A percentile compares a stretch with the other conserved stretches of the same genome.
These are phyloP conservation scores for Champsocephalus gunnari DNA, from an alignment of 2,797 vertebrate genomes.

Conservation along the genomic window DNA sequence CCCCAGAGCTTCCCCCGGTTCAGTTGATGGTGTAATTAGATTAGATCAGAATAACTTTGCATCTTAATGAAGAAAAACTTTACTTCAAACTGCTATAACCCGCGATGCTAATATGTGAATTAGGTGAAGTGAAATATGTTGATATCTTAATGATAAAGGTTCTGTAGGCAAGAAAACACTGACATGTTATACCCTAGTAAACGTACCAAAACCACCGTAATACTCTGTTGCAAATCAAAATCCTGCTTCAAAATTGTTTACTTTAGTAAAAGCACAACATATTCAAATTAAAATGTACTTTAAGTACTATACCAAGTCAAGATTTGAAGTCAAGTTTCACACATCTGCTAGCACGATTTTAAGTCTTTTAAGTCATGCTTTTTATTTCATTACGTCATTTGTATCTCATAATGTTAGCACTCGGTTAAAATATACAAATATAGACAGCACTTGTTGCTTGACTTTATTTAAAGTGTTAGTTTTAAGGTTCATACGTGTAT, in stretches of 20 bases:
- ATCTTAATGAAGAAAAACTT: slow-evolving; percentile 48
- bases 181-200: neutral
- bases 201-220: neutral
- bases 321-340: too few relatives aligned
- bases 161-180: neutral
- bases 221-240: too few relatives aligned
- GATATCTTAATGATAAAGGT: neutral
- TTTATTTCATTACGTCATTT: neutral
- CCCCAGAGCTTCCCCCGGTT: slow-evolving; percentile 5
- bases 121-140: slow-evolving; percentile 8
- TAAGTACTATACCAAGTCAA: too few relatives aligned
- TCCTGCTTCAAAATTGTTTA: too few relatives aligned
- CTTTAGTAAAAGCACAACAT: too few relatives aligned
- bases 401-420: neutral
- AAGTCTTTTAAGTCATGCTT: neutral
- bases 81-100: slow-evolving; percentile 13
- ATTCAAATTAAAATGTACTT: too few relatives aligned
- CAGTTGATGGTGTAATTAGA: slow-evolving; percentile 50
- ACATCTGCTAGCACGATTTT: too few relatives aligned
- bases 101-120: slow-evolving; percentile 9
- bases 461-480: neutral
- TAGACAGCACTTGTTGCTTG: too few relatives aligned
- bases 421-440: neutral
- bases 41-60: slow-evolving; percentile 64
- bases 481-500: too few relatives aligned